Conservation (phyloP, 2,888 invertebrate genomes). For the Scaptomyza parva region DNA sequence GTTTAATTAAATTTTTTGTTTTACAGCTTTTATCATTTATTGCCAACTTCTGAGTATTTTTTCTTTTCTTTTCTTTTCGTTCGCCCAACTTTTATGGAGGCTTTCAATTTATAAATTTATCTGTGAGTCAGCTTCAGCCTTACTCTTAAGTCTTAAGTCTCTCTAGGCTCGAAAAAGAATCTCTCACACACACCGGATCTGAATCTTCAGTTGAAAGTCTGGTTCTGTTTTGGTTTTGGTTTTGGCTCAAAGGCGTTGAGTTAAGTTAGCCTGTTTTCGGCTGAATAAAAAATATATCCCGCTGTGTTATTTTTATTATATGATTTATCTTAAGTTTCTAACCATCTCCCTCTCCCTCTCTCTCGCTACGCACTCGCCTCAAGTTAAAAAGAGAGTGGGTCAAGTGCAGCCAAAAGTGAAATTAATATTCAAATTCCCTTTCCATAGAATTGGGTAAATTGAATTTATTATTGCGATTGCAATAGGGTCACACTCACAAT, state of each 20-base stretch:
- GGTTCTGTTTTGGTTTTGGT: slow-evolving; percentile 1
- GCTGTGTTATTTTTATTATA: slow-evolving; percentile 74
- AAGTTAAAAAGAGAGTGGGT: slow-evolving; percentile 71
- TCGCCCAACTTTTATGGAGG: slow-evolving; percentile 53
- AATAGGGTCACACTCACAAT: not conserved
- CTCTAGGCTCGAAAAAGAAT: slow-evolving; percentile 17
- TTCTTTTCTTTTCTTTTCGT: slow-evolving; percentile 19
- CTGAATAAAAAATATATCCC: slow-evolving; percentile 48
- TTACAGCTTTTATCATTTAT: slow-evolving; percentile 59
- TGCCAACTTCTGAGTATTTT: slow-evolving; percentile 27
- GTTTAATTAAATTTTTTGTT: slow-evolving; percentile 72
- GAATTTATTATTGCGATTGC: not conserved
- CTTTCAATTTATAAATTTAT: slow-evolving; percentile 65
- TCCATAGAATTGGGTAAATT: slow-evolving; percentile 14
- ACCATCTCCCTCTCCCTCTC: slow-evolving; percentile 4
- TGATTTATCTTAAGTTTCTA: slow-evolving; percentile 75
- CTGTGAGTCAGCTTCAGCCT: slow-evolving; percentile 62
- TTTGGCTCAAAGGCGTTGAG: not conserved
- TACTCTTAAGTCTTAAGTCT: too few species aligned
- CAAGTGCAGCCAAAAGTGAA: slow-evolving; percentile 81
- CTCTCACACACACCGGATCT: slow-evolving; percentile 24
- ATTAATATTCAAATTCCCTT: slow-evolving; percentile 67
- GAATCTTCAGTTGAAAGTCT: slow-evolving; percentile 11
- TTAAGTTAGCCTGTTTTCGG: slow-evolving; percentile 28
- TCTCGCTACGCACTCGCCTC: slow-evolving; percentile 35